phyloP scores from a whole-genome alignment of 2,888 invertebrate genomes.

The Trissolcus japonicus region DNA sequence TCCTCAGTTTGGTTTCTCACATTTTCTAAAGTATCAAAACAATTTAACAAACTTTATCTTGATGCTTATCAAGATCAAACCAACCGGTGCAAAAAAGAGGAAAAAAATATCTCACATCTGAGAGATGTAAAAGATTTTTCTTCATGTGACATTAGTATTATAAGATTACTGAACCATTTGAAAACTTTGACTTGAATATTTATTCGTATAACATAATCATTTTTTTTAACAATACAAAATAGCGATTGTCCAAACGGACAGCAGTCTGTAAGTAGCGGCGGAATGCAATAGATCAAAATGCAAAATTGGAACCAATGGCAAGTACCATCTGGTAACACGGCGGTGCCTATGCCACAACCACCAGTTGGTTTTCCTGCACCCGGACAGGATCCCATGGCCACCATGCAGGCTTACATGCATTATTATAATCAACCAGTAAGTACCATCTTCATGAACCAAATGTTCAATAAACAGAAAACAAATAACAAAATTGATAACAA shows the following conservation, averaged over 20 bases:
- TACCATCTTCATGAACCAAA: slow-evolving; percentile 27
- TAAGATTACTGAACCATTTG: not conserved
- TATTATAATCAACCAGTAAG: slow-evolving; percentile 76
- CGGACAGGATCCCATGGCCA: slow-evolving; percentile 73
- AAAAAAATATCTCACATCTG: not conserved
- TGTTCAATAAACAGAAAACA: not conserved
- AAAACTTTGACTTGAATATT: too few relatives aligned
- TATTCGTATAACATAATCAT: not conserved
- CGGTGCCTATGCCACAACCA: slow-evolving; percentile 72
- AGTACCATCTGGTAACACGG: slow-evolving; percentile 69
- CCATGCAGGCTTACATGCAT: slow-evolving; percentile 75
- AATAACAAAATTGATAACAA: not conserved
- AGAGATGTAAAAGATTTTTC: too few relatives aligned
- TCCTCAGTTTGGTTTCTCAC: too few relatives aligned
- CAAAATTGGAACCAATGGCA: slow-evolving; percentile 76
- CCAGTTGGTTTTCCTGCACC: slow-evolving; percentile 71
- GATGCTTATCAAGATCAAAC: too few relatives aligned
- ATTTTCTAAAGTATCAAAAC: too few relatives aligned
- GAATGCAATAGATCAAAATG: slow-evolving; percentile 71
- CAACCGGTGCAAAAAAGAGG: too few relatives aligned
- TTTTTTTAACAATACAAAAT: slow-evolving; percentile 67
- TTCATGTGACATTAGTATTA: too few relatives aligned
- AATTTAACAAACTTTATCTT: too few relatives aligned
- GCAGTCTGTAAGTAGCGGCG: slow-evolving; percentile 66
- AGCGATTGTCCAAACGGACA: slow-evolving; percentile 69